Percentiles rank a stretch among this genome's conserved stretches.
phyloP scores from a whole-genome alignment of 2,797 vertebrate genomes.

The Ptychadena robeensis region DNA sequence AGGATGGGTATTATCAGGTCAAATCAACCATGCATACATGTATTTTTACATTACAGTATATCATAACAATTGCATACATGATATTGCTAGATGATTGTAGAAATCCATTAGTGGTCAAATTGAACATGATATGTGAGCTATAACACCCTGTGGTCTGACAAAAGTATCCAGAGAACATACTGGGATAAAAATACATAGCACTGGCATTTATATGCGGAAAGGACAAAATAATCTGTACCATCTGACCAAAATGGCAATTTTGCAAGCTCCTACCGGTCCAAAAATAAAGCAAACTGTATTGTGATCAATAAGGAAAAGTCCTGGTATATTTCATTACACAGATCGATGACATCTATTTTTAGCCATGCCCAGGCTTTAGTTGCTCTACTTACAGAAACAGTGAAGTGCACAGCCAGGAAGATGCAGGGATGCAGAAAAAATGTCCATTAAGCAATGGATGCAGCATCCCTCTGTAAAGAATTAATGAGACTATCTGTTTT shows the following conservation, averaged over 20 bases:
- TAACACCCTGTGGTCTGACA: not conserved
- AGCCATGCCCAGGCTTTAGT: not conserved
- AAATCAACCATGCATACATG: too few relatives aligned
- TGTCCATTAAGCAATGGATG: not conserved
- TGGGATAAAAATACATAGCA: not conserved
- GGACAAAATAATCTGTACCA: not conserved
- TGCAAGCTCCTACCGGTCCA: not conserved
- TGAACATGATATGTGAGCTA: not conserved
- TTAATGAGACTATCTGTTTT: not conserved
- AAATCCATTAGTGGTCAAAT: too few relatives aligned
- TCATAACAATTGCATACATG: too few relatives aligned
- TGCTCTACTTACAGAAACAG: not conserved
- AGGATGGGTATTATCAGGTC: too few relatives aligned
- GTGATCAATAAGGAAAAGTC: not conserved
- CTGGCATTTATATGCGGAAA: not conserved
- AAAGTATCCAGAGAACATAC: not conserved
- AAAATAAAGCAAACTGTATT: not conserved
- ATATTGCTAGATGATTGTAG: too few relatives aligned
- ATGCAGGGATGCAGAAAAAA: not conserved
- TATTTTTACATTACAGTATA: too few relatives aligned
- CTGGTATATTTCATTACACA: not conserved
- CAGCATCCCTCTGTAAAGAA: not conserved
- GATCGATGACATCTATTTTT: not conserved
- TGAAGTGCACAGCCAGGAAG: not conserved
- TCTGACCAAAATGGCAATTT: too few relatives aligned